Evolutionary conservation across 2,888 invertebrate genomes (phyloP), one percentile per base, ranked within the genome.

Genomic region (Cryptocephalus moraei): DNA sequence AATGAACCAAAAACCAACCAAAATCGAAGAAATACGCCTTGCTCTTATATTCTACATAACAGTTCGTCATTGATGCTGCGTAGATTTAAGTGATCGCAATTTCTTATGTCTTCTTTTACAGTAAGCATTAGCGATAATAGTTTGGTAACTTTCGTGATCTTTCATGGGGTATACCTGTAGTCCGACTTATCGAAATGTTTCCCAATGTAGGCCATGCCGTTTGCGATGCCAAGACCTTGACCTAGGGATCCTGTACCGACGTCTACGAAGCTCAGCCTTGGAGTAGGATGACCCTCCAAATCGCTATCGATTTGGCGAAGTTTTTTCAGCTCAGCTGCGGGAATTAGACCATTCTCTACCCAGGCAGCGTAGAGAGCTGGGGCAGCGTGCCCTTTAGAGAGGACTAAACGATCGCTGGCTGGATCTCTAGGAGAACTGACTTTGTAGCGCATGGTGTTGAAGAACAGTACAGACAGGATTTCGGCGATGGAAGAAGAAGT

Each of bases 351-450:
- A 22, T 90, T 89, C 70, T 97, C 96, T 8, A 94, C 94, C 96
- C 96, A 99, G 9, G 95, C 97, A 49, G 95, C 96, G 73, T 99
- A 99, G 34, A 99, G 78, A 69, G 97, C 92, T 1, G 97, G 97
- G 22, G 95, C 94, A 12, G 97, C 95, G 74, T 99, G 97, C 48
- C 97, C 97, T 76, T 99, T 99, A 55, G 97, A 99, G 41, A 99
- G 77, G 49, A 99, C 80, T 69, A 99, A 93, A 58, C 99, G 80
- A 77, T 99, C 99, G 63, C 88, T 92, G 51, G 87, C 86, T 13
- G 91, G 76, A 71, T 91, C 87, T 51, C 82, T 80, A 0, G 99
- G 97, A 33, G 81, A 81, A 10, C 83, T 80, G 40, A 91, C 71
- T 68, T 91, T 90, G 80, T 95, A 93, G 44, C 84, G 80, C 95